phyloP scores from a whole-genome alignment of 2,888 invertebrate species.

The Eupithecia abbreviata region DNA sequence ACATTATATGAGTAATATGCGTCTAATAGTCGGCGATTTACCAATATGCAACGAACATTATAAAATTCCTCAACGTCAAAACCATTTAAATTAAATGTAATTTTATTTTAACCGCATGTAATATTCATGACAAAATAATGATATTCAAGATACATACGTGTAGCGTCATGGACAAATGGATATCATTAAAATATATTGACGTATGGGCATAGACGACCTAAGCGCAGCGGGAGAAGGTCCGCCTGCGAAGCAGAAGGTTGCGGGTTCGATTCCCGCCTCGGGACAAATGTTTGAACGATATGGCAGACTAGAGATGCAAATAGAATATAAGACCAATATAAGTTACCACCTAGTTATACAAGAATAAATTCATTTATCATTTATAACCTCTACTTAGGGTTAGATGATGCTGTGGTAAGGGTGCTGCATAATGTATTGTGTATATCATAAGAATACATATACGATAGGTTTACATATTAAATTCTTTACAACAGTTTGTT shows the following conservation, averaged over 20 bases:
- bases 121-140: slow-evolving; percentile 26
- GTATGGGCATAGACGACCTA: neutral
- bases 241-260: neutral
- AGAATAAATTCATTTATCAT: too few relatives aligned
- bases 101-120: slow-evolving; percentile 21
- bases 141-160: slow-evolving; percentile 9
- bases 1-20: neutral
- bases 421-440: neutral
- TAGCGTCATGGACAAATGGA: slow-evolving; percentile 29
- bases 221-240: too few relatives aligned
- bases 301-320: neutral
- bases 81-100: slow-evolving; percentile 16
- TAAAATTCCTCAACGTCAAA: slow-evolving; percentile 27
- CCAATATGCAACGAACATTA: slow-evolving; percentile 44
- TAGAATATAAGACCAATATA: too few relatives aligned
- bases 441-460: slow-evolving; percentile 15
- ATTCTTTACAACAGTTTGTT: slow-evolving; percentile 25
- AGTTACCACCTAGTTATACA: too few relatives aligned
- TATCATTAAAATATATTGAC: slow-evolving; percentile 25
- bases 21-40: neutral
- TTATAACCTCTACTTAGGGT: too few relatives aligned
- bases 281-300: neutral
- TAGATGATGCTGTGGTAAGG: neutral
- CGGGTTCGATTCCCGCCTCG: neutral
- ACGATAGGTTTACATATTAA: slow-evolving; percentile 30